phyloP scores from a whole-genome alignment of 2,113 vertebrate genomes.

The Aptenodytes forsteri region DNA sequence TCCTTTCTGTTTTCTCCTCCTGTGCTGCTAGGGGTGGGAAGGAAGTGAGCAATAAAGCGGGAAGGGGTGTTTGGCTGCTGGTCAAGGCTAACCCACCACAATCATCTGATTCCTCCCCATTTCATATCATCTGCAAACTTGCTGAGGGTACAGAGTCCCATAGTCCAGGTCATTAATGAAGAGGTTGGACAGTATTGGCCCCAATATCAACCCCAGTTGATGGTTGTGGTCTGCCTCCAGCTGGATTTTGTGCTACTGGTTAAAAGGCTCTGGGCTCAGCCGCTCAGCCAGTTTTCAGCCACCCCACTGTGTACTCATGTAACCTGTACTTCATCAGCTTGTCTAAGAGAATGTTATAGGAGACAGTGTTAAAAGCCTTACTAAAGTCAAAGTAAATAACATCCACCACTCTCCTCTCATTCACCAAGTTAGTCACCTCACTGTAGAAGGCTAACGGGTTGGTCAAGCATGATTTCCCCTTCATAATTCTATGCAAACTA shows the following conservation, averaged over 20 bases:
- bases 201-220: not conserved
- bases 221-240: not conserved
- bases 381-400: not conserved
- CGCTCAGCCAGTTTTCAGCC: not conserved
- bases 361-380: not conserved
- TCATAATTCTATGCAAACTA: not conserved
- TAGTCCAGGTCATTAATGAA: not conserved
- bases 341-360: not conserved
- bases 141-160: not conserved
- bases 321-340: not conserved
- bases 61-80: not conserved
- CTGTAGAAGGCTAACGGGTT: not conserved
- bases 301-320: not conserved
- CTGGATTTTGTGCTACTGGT: not conserved
- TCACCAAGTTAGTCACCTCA: not conserved
- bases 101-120: not conserved
- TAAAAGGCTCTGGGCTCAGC: not conserved
- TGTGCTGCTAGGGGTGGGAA: rapidly evolving
- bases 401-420: not conserved
- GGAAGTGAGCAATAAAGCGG: not conserved
- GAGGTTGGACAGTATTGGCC: not conserved
- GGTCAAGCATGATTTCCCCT: not conserved
- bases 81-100: not conserved
- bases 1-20: not conserved
- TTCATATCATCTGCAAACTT: not conserved